These are phyloP conservation scores for Herminia tarsipennalis DNA, from an alignment of 2,888 invertebrate genomes.

Conservation along the genomic window DNA sequence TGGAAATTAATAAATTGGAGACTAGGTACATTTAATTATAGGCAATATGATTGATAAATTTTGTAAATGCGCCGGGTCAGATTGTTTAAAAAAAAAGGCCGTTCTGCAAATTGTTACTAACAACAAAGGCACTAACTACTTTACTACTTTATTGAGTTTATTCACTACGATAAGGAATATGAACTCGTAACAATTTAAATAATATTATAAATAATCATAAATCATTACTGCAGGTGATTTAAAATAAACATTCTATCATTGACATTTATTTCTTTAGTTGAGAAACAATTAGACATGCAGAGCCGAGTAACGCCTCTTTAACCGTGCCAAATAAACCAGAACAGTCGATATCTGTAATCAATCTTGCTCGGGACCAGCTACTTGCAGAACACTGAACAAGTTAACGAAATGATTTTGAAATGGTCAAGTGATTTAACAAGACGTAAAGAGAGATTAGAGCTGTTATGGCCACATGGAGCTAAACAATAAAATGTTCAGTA, in stretches of 20 bases:
- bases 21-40: too few species aligned
- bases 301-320: conserved; percentile 47
- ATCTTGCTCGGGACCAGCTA: conserved; percentile 51
- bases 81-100: too few species aligned
- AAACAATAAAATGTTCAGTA: conserved; percentile 35
- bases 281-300: conserved; percentile 51
- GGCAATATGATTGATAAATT: too few species aligned
- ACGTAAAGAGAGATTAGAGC: conserved; percentile 67
- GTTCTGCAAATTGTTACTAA: too few species aligned
- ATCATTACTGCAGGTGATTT: conserved; percentile 4
- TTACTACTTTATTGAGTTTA: too few species aligned
- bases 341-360: conserved; percentile 63
- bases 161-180: too few species aligned
- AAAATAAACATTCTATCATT: conserved; percentile 21
- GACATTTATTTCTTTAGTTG: conserved; percentile 43
- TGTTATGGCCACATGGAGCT: conserved; percentile 47
- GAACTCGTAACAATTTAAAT: too few species aligned
- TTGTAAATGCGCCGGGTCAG: too few species aligned
- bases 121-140: too few species aligned
- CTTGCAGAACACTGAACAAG: conserved; percentile 44
- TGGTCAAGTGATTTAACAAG: conserved; percentile 75
- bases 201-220: neutral
- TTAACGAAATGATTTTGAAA: conserved; percentile 75
- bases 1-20: too few species aligned
- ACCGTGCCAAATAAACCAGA: conserved; percentile 60